Percentiles rank a stretch among this genome's conserved stretches.
Conservation (phyloP, 2,113 vertebrate species). For the Boleophthalmus pectinirostris region DNA sequence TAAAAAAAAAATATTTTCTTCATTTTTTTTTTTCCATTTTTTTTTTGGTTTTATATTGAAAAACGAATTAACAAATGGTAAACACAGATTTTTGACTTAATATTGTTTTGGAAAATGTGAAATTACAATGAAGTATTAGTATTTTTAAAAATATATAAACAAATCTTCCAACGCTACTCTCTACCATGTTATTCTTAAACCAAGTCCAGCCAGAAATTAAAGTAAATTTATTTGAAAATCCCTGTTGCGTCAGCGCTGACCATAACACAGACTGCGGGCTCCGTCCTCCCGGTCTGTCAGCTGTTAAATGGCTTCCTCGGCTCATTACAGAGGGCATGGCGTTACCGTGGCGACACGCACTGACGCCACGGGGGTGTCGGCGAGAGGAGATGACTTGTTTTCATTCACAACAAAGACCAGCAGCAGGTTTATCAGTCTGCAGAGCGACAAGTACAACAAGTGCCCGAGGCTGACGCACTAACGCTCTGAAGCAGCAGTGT, state of each 20-base stretch:
- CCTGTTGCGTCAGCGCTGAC: not conserved
- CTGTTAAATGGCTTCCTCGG: conserved; percentile 49
- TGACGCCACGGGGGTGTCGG: conserved; percentile 36
- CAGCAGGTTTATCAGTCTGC: conserved; percentile 26
- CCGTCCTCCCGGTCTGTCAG: conserved; percentile 38
- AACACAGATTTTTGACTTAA: too few species aligned
- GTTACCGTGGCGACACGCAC: conserved; percentile 58
- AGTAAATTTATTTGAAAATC: too few species aligned
- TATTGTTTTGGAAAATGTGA: too few species aligned
- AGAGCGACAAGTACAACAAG: conserved; percentile 28
- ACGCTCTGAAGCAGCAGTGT: conserved; percentile 9
- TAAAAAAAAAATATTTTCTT: too few species aligned
- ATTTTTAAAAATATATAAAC: too few species aligned
- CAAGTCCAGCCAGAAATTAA: too few species aligned
- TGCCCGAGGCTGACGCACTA: conserved; percentile 19
- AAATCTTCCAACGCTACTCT: too few species aligned
- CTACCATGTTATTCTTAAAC: too few species aligned
- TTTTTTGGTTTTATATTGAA: too few species aligned
- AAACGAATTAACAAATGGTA: too few species aligned
- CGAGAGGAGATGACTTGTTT: conserved; percentile 51
- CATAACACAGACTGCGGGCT: not conserved
- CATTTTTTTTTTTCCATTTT: too few species aligned
- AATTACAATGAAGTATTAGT: too few species aligned
- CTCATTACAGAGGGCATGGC: conserved; percentile 32
- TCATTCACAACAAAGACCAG: conserved; percentile 60